A percentile compares a stretch with the other conserved stretches of the same genome.
Evolutionary conservation across 1,140 invertebrate genomes (phyloP).

Genomic region (Archegozetes longisetosus): DNA sequence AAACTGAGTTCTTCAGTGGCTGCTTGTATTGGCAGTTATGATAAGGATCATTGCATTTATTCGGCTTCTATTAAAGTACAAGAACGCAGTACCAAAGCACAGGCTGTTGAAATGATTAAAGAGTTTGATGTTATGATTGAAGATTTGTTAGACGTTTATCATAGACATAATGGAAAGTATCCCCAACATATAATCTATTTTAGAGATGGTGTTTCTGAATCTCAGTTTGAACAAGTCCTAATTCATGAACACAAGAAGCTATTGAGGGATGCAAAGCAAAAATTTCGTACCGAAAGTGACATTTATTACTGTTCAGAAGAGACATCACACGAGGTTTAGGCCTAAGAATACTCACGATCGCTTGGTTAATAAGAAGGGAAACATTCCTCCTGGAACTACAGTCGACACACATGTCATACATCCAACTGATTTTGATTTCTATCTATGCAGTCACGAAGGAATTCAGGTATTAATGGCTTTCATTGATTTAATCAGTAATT

Average conservation of each 20-base stretch:
- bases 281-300: constrained; percentile 10
- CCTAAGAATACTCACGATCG: constrained; percentile 9
- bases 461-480: not conserved
- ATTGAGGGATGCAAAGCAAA: constrained; percentile 13
- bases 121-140: constrained; percentile 50
- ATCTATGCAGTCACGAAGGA: constrained; percentile 9
- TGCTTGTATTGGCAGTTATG: constrained; percentile 36
- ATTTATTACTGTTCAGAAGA: constrained; percentile 14
- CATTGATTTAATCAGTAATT: too few relatives aligned
- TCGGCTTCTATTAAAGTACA: constrained; percentile 14
- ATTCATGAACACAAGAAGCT: constrained; percentile 18
- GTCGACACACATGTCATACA: constrained; percentile 10
- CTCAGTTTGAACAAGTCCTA: constrained; percentile 29
- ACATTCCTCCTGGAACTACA: constrained; percentile 6
- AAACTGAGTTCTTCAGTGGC: constrained; percentile 57
- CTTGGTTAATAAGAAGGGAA: not conserved
- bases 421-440: constrained; percentile 7
- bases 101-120: constrained; percentile 17
- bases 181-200: constrained; percentile 31
- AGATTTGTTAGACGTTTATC: constrained; percentile 38
- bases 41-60: constrained; percentile 17
- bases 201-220: constrained; percentile 34
- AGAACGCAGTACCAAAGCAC: constrained; percentile 6
- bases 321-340: constrained; percentile 13
- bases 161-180: not conserved